phyloP scores from a whole-genome alignment of 2,113 vertebrate genomes.

The Macrotus californicus region DNA sequence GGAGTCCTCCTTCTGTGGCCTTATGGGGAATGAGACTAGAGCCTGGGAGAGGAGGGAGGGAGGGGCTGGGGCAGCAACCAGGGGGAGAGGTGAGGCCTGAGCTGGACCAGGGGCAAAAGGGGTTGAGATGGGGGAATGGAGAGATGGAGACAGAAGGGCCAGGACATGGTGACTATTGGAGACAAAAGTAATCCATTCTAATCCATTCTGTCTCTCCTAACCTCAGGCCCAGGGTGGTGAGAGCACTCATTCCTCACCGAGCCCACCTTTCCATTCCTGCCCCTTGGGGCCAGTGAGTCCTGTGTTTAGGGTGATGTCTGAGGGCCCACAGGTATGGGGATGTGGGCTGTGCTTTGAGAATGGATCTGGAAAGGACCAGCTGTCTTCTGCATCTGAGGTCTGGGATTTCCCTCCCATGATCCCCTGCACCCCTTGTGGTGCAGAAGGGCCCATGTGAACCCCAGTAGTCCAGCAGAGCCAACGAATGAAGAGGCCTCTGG shows the following conservation, averaged over 20 bases:
- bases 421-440: neutral
- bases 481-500: neutral
- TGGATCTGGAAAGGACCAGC: neutral
- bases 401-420: neutral
- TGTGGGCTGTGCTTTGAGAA: neutral
- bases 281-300: neutral
- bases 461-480: neutral
- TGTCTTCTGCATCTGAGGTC: neutral
- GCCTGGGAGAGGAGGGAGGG: neutral
- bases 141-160: neutral
- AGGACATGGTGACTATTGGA: neutral
- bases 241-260: fast-evolving
- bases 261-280: neutral
- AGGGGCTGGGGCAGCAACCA: neutral
- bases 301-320: neutral
- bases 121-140: neutral
- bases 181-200: neutral
- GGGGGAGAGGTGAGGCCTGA: neutral
- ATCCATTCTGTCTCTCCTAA: neutral
- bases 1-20: neutral
- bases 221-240: neutral
- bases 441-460: neutral
- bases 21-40: neutral
- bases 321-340: neutral
- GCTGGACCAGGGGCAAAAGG: neutral